A percentile compares a stretch with the other conserved stretches of the same genome.
phyloP scores from a whole-genome alignment of 2,113 vertebrate species.

The Pavo muticus region DNA sequence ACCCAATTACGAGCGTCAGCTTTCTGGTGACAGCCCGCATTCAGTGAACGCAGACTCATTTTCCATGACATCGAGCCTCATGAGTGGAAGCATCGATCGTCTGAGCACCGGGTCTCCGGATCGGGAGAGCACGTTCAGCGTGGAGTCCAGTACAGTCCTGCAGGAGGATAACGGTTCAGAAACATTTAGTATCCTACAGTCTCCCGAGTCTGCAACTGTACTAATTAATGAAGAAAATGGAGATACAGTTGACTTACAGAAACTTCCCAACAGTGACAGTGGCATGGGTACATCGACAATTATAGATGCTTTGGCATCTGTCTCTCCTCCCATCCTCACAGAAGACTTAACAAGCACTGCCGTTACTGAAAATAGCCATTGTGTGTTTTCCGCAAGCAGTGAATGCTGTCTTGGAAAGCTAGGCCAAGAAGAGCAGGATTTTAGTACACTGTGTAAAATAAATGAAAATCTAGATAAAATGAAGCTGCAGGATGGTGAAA shows the following conservation, averaged over 20 bases:
- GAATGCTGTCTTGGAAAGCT: neutral
- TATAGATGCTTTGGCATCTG: neutral
- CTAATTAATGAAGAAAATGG: neutral
- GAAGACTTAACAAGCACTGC: neutral
- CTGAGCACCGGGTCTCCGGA: conserved; percentile 80
- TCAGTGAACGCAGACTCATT: conserved; percentile 81
- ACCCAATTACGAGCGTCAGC: conserved; percentile 72
- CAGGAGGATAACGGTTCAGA: conserved; percentile 64
- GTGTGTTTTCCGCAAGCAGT: neutral
- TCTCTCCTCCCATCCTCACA: neutral
- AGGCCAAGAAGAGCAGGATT: conserved; percentile 16
- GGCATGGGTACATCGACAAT: neutral
- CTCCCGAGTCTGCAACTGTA: conserved; percentile 29
- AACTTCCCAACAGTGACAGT: neutral
- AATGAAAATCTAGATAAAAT: neutral
- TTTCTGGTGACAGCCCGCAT: conserved; percentile 78
- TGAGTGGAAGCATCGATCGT: conserved; percentile 80
- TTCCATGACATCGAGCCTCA: conserved; percentile 79
- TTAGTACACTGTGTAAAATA: neutral
- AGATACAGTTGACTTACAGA: neutral
- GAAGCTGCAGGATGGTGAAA: neutral
- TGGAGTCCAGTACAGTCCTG: conserved; percentile 42
- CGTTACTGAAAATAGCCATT: neutral
- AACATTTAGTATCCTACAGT: conserved; percentile 71
- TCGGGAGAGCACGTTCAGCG: conserved; percentile 64